Evolutionary conservation across 2,888 invertebrate genomes (phyloP).

Genomic region (Heliconius ismenius): DNA sequence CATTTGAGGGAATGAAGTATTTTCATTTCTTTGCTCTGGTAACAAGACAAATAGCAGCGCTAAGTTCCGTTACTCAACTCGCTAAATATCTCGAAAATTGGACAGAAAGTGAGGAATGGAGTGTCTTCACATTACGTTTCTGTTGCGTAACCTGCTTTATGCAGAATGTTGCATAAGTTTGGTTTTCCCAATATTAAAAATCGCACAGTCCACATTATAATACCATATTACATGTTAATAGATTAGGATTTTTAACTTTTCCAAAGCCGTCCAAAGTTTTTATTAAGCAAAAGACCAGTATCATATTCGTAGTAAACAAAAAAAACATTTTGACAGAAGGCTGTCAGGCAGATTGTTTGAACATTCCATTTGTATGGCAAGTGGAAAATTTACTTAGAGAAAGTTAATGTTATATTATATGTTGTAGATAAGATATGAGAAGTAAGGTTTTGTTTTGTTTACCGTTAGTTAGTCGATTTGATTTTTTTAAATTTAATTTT

Average conservation of each 20-base stretch:
- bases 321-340: constrained; percentile 42
- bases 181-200: neutral
- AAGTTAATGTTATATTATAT: constrained; percentile 19
- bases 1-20: neutral
- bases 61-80: neutral
- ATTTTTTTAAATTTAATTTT: constrained; percentile 1
- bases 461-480: neutral
- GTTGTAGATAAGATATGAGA: constrained; percentile 17
- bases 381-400: constrained; percentile 23
- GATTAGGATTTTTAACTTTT: constrained; percentile 37
- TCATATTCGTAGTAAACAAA: constrained; percentile 17
- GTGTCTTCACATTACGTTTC: too few relatives aligned
- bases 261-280: constrained; percentile 51
- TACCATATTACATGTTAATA: constrained; percentile 21
- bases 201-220: constrained; percentile 18
- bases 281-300: constrained; percentile 36
- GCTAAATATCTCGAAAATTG: too few relatives aligned
- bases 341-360: constrained; percentile 28
- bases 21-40: neutral
- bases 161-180: too few relatives aligned
- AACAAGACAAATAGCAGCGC: neutral
- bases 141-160: too few relatives aligned
- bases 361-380: constrained; percentile 37
- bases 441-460: constrained; percentile 20
- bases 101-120: too few relatives aligned